Conservation (phyloP, 1,140 invertebrate genomes). For the Ylistrum balloti region DNA sequence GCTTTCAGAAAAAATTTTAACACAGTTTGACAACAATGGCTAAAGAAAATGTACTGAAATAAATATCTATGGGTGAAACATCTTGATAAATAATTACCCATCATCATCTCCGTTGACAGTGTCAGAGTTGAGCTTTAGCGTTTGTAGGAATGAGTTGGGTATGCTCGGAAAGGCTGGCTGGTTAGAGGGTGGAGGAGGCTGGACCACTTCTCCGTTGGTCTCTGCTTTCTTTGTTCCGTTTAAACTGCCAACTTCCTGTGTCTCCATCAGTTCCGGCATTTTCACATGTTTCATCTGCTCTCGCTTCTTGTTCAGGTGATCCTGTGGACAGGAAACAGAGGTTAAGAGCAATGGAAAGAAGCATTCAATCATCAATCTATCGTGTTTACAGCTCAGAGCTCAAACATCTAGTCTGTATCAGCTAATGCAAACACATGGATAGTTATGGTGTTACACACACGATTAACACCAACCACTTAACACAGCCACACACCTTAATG, state of each 20-base stretch:
- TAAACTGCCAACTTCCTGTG: conserved; percentile 46
- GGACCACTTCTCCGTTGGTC: background rate
- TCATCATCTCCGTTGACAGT: conserved; percentile 49
- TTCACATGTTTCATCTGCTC: conserved; percentile 62
- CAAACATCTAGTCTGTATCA: too few species aligned
- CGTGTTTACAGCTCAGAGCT: too few species aligned
- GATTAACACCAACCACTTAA: background rate
- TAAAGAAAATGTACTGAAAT: too few species aligned
- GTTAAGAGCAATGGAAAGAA: background rate
- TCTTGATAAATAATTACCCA: conserved; percentile 45
- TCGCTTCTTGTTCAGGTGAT: conserved; percentile 55
- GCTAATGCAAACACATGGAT: background rate
- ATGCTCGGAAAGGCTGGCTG: conserved; percentile 67
- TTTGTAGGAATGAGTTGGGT: conserved; percentile 65
- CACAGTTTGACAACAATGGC: too few species aligned
- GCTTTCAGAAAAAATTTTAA: too few species aligned
- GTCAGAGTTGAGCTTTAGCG: conserved; percentile 58
- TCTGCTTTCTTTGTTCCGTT: background rate
- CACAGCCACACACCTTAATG: background rate
- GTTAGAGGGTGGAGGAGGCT: conserved; percentile 34
- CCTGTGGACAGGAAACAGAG: conserved; percentile 42
- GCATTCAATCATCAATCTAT: too few species aligned
- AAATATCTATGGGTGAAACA: background rate
- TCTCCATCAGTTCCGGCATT: conserved; percentile 61
- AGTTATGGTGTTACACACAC: background rate